Conservation (phyloP, 1,140 invertebrate species). For the Dendroctonus ponderosae region DNA sequence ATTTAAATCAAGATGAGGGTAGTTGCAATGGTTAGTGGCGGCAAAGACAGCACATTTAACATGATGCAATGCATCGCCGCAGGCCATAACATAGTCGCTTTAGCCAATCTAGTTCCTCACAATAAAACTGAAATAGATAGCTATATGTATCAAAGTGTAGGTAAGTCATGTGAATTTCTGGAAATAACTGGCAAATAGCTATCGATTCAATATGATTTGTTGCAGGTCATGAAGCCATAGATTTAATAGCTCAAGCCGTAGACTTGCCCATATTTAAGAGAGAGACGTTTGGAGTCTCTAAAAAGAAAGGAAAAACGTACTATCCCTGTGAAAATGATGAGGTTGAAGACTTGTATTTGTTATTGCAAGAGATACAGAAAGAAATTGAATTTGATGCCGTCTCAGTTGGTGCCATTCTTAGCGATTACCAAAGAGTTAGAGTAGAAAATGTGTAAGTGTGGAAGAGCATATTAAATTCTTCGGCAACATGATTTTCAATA, state of each 20-base stretch:
- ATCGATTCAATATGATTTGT: neutral
- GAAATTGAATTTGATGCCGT: slow-evolving; percentile 85
- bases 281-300: slow-evolving; percentile 68
- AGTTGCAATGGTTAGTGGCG: slow-evolving; percentile 90
- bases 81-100: slow-evolving; percentile 93
- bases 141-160: slow-evolving; percentile 98
- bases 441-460: slow-evolving; percentile 92
- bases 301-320: slow-evolving; percentile 71
- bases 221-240: slow-evolving; percentile 86
- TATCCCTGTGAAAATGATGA: slow-evolving; percentile 86
- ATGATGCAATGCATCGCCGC: slow-evolving; percentile 96
- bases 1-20: slow-evolving; percentile 69
- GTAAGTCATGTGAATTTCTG: slow-evolving; percentile 8
- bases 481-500: neutral
- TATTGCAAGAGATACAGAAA: slow-evolving; percentile 82
- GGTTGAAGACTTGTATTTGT: slow-evolving; percentile 95
- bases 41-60: slow-evolving; percentile 99
- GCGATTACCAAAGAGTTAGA: slow-evolving; percentile 94
- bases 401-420: slow-evolving; percentile 94
- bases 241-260: slow-evolving; percentile 90
- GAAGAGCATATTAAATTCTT: slow-evolving; percentile 51
- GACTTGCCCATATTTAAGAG: slow-evolving; percentile 86
- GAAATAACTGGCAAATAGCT: neutral
- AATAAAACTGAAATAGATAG: slow-evolving; percentile 94
- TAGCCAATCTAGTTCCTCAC: slow-evolving; percentile 92